phyloP scores from a whole-genome alignment of 2,888 invertebrate genomes.

The Eudemis profundana region DNA sequence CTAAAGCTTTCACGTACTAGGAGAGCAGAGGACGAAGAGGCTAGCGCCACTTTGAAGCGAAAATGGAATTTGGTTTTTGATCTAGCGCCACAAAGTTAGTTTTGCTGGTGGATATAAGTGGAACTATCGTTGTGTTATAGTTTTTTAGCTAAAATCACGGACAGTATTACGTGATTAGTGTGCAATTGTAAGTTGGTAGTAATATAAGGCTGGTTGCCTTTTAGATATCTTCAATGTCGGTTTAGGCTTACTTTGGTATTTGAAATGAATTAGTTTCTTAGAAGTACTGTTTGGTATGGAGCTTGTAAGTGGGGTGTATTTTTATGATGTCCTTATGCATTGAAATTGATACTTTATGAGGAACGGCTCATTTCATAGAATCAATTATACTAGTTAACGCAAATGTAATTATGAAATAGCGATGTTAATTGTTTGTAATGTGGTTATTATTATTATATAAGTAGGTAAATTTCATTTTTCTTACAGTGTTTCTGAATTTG shows the following conservation, averaged over 20 bases:
- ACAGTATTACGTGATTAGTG: background rate
- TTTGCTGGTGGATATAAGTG: background rate
- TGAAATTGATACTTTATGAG: slow-evolving; percentile 23
- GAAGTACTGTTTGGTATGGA: slow-evolving; percentile 6
- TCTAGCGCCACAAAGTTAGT: slow-evolving; percentile 4
- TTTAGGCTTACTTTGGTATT: slow-evolving; percentile 27
- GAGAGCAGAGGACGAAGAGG: background rate
- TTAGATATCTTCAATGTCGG: slow-evolving; percentile 27
- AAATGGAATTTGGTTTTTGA: slow-evolving; percentile 10
- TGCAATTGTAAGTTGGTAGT: slow-evolving; percentile 26
- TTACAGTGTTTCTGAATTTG: too few species aligned
- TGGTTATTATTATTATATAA: too few species aligned
- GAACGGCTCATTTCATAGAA: slow-evolving; percentile 4
- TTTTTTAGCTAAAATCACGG: background rate
- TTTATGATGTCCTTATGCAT: slow-evolving; percentile 22
- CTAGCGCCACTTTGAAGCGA: background rate
- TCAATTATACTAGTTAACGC: background rate
- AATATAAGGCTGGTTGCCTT: slow-evolving; percentile 24
- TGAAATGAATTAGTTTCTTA: slow-evolving; percentile 32
- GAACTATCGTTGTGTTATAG: background rate
- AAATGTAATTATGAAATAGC: too few species aligned
- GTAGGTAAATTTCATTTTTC: too few species aligned
- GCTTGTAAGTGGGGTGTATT: background rate
- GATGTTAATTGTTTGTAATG: too few species aligned
- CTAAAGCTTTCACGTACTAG: slow-evolving; percentile 10